phyloP scores from a whole-genome alignment of 2,888 invertebrate genomes.

The Epistrophella euchroma region DNA sequence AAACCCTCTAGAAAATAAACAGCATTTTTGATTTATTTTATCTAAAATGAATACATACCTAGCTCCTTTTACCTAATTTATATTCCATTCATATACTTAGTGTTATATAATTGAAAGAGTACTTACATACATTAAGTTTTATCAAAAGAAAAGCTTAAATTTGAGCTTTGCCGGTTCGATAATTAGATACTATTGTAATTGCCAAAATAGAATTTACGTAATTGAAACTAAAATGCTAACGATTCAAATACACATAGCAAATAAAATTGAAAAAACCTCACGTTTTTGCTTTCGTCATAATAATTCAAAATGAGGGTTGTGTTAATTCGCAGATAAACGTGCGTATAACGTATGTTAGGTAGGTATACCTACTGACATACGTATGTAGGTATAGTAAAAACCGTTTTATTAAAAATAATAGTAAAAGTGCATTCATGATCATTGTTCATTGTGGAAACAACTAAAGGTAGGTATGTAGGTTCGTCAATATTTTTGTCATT shows the following conservation, averaged over 20 bases:
- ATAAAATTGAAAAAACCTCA: background rate
- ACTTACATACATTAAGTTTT: too few relatives aligned
- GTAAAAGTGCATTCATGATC: background rate
- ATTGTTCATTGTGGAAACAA: background rate
- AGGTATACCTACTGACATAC: too few relatives aligned
- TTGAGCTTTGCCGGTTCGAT: background rate
- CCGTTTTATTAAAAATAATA: background rate
- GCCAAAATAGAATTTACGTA: background rate
- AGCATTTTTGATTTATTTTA: too few relatives aligned
- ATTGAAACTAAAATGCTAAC: conserved; percentile 5
- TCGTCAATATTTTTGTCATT: background rate
- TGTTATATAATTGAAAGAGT: too few relatives aligned
- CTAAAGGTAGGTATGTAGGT: background rate
- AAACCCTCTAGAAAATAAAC: too few relatives aligned
- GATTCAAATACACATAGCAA: background rate
- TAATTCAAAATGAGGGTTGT: background rate
- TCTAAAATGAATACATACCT: too few relatives aligned
- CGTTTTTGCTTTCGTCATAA: background rate
- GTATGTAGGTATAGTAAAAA: background rate
- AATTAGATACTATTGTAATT: background rate
- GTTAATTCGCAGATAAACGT: conserved; percentile 6
- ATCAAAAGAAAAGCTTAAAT: too few relatives aligned
- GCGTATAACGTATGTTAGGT: background rate
- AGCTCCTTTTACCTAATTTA: too few relatives aligned
- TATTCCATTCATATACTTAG: too few relatives aligned